Percentiles rank a stretch among this genome's conserved stretches.
Conservation (phyloP, 2,797 vertebrate genomes). For the Helostoma temminkii region DNA sequence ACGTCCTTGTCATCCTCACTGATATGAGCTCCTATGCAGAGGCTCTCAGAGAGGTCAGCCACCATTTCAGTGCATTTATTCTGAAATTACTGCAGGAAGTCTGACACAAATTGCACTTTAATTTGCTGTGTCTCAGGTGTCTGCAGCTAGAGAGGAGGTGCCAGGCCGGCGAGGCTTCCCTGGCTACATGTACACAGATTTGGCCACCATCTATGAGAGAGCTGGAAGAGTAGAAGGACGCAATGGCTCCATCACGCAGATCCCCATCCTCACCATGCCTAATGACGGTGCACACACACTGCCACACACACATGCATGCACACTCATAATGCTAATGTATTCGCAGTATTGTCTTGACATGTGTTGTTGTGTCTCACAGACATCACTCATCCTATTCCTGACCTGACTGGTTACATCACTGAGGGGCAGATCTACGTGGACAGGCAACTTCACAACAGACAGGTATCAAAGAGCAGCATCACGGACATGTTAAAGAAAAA, state of each 20-base stretch:
- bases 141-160: conserved; percentile 84
- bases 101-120: background rate
- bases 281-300: conserved; percentile 72
- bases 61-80: background rate
- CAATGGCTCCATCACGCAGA: conserved; percentile 83
- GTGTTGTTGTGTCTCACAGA: conserved; percentile 52
- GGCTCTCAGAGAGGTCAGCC: conserved; percentile 84
- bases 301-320: background rate
- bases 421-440: conserved; percentile 85
- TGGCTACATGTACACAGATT: conserved; percentile 85
- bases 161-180: conserved; percentile 84
- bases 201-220: conserved; percentile 85
- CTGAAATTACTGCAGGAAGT: background rate
- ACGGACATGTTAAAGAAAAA: too few species aligned
- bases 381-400: conserved; percentile 83
- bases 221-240: conserved; percentile 82
- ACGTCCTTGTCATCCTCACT: conserved; percentile 86
- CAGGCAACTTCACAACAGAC: conserved; percentile 84
- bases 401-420: conserved; percentile 84
- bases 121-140: conserved; percentile 70
- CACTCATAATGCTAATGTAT: fast-evolving
- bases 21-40: conserved; percentile 88
- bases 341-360: background rate
- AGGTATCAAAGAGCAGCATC: conserved; percentile 63
- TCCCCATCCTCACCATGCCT: conserved; percentile 84